Base-by-base conservation (phyloP, 2,797 vertebrate species). In the Macropodus opercularis region DNA sequence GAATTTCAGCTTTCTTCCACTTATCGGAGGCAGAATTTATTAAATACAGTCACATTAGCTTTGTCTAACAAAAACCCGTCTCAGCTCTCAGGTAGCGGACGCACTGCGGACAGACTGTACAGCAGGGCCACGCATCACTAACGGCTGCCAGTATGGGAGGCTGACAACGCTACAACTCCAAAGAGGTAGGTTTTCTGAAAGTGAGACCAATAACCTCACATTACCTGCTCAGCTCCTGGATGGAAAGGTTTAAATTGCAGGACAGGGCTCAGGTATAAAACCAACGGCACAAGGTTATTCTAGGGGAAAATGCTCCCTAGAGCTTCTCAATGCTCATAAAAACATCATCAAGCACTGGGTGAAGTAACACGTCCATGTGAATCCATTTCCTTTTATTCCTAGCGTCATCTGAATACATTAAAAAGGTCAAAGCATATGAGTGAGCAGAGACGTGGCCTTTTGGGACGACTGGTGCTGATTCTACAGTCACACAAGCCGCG, bases 231-330 rank as follows among this genome's bases (percentile, higher is more conserved):
- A 4, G 7, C 23, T 9, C 6, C 35, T 43, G 44, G 56, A 24
- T 53, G 26, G 48, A 51, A 46, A 32, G n/a, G 23, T 27, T 63
- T 19, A 66, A 76, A 59, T 50, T 77, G 47, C 18, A 43, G 18
- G 13, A 55, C 12, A 1, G 22, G 6, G 18, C 24, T 69, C 18
- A 61, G 18, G 22, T 32, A 6, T 43, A 17, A 47, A 24, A 60
- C 38, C 35, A 14, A 22, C 19, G 22, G 21, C 14, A 54, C 40
- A 8, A n/a, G 43, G 53, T 55, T 51, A 52, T 38, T 26, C 52
- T 17, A 9, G 14, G 57, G n/a, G 12, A 36, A 69, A 64, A 54
- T 29, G 22, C 14, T 34, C 22, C n/a, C 5, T 23, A 22, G 59
- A 64, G 59, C 2, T 27, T 50, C 27, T 34, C 11, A 23, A 14